Evolutionary conservation across 2,113 vertebrate genomes (phyloP), one percentile per base, ranked within the genome.

Genomic region (Regulus satrapa): DNA sequence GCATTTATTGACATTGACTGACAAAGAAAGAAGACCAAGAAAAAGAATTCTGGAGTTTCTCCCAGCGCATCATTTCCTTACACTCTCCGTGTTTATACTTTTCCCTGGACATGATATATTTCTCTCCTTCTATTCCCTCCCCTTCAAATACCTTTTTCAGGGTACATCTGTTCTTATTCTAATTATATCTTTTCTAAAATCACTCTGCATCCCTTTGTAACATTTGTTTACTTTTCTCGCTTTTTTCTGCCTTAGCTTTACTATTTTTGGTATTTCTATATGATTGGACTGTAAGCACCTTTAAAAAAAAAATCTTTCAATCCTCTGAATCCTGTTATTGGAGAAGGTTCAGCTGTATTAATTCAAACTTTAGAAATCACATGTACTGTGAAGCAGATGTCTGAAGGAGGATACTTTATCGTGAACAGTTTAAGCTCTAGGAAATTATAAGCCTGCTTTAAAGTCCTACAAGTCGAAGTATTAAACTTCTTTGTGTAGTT

Each of bases 61-160:
- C 21, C 21, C 26, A 83, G 3, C 0, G 0, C n/a, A 38, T 31
- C 0, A 20, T 41, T 88, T 67, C 40, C 40, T 62, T 62, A 46
- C 3, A 12, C 6, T 40, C 8, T 12, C 49, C 43, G 43, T 31
- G 32, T 49, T 88, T 32, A 29, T 58, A 32, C 15, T 38, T 85
- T 32, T 83, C 43, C n/a, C 24, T 83, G 14, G 20, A 61, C 29
- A 67, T 13, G 18, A 51, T 0, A 0, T 61, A 9, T 28, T 31
- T 85, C 8, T 55, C 15, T 67, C 23, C 4, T 82, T 72, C 36
- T 5, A 2, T 64, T 84, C 63, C 36, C 15, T 34, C 25, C 3
- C 3, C 20, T 76, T 71, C 66, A 46, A 92, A 38, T 16, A 80
- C 9, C 3, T 34, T 85, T 63, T 68, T 45, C n/a, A 38, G 34